Evolutionary conservation across 2,113 vertebrate genomes (phyloP), one percentile per base, ranked within the genome.

Genomic region (Salvelinus alpinus): DNA sequence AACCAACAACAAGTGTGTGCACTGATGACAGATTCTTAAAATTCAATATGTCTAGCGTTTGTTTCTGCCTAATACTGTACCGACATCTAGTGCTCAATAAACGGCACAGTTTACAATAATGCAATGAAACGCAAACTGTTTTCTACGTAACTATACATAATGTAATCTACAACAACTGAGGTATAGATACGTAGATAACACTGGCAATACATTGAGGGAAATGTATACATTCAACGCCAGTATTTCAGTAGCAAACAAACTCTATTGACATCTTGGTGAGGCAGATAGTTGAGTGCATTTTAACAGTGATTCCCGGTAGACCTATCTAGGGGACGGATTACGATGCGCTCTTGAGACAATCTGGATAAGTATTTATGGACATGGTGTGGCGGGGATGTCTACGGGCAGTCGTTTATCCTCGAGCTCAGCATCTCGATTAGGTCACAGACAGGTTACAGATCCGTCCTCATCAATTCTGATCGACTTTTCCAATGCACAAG

Each of bases 311-410:
- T 34, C 74, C 72, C 82, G 72, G 71, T 72, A 77, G 77, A 75
- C 44, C 72, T 67, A 72, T 80, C 76, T 75, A 78, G 80, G 27
- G 81, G 67, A 76, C 79, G 75, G 87, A 87, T 91, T 82, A 90
- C 83, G 65, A 91, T 90, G 86, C 78, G 75, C 85, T 82, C 80
- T 75, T 3, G 64, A 85, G 88, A 90, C 85, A 82, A 86, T 90
- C 81, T 85, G 84, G 73, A 79, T 73, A 84, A 81, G 73, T 86
- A 85, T 91, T 88, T 90, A 91, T 88, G 78, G 57, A 3, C 51
- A 9, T 78, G 67, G 70, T 88, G 89, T 77, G 72, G 75, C 16
- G 24, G 24, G n/a, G 51, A 8, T 34, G 14, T 78, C 72, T 72
- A 24, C 13, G 20, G 82, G 80, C 76, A 65, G 80, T 67, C 29